Evolutionary conservation across 2,888 invertebrate species (phyloP), one percentile per base, ranked within the genome.

Genomic region (Minunthozetes semirufus): DNA sequence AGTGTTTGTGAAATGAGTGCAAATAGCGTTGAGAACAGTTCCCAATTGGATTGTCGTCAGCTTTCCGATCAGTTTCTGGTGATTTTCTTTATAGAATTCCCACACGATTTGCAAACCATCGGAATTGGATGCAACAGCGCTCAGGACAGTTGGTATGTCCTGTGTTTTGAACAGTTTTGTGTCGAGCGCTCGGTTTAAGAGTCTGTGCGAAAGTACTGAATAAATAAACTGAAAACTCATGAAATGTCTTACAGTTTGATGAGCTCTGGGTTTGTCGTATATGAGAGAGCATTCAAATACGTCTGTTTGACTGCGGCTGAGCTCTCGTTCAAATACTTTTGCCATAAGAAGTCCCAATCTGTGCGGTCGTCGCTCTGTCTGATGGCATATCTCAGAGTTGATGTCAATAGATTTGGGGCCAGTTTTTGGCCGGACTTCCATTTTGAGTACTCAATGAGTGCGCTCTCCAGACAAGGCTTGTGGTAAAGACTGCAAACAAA

Each of bases 21-120:
- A 72, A 59, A 75, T 75, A 38, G n/a, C 48, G 72, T 72, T 75
- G 27, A 75, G 19, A 19, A 75, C 53, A 25, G 56, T 42, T 29
- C 59, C 71, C 46, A 75, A 19, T 72, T 75, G 72, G 22, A 29
- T 63, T 22, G 70, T 48, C 17, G 70, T 15, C 9, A 70, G 38
- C 8, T 29, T 66, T 42, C 22, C 22, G n/a, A 19, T 33, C 0
- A 75, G 25, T 72, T 42, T 66, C 33, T 27, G 13, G 25, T 75
- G 95, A 79, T 92, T 88, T 72, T 87, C 85, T 29, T 93, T 86
- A 11, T 92, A 88, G 84, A 91, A 90, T 80, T 90, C 88, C 94
- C 95, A 95, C 0, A 92, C 89, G 0, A 93, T 82, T 1, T 86
- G 83, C 0, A 87, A 87, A 8, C 93, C 95, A 0, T 87, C 84